Evolutionary conservation across 92 coral and sea anemone genomes (phyloP), one percentile per base, ranked within the genome.

Genomic region (Zoanthus solanderi): DNA sequence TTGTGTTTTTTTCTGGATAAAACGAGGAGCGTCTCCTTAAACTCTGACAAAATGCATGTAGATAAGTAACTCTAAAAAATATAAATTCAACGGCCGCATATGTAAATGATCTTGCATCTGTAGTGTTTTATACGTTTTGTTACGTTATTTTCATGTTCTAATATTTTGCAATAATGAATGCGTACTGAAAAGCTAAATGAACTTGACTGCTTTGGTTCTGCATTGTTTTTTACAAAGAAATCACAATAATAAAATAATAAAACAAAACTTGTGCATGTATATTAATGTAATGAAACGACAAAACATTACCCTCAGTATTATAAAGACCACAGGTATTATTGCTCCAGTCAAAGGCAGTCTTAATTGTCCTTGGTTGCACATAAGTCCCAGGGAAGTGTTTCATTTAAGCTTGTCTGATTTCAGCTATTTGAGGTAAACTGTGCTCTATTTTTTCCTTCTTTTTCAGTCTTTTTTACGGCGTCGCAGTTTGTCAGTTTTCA

Each of bases 1-100:
- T 46, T 50, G 87, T 84, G 42, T 71, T 84, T 84, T 52, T 57
- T 57, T 5, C 65, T 57, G 17, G 65, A 57, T 57, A 12, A 57
- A 57, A 10, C 65, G 4, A 57, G 10, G 15, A 57, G 65, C 9
- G 65, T 9, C 65, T 57, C 14, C 9, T 57, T 57, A 57, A 57
- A 57, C 65, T 57, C 23, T 57, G 65, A 57, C 65, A 57, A 14
- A 57, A 57, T 57, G 65, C 16, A 57, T 14, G 17, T 16, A 57
- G 65, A 57, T 57, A 57, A 57, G 65, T 9, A 57, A 14, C 23
- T 57, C 65, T 57, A 57, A 57, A 12, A 57, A 57, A 13, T 57
- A 14, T 57, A 57, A 57, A 57, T 57, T 57, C 65, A 57, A 57
- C 4, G 23, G n/a, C 65, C 23, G 23, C 16, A 57, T 57, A 57